Conservation (phyloP, 2,888 invertebrate species). For the Nomada lathburiana region DNA sequence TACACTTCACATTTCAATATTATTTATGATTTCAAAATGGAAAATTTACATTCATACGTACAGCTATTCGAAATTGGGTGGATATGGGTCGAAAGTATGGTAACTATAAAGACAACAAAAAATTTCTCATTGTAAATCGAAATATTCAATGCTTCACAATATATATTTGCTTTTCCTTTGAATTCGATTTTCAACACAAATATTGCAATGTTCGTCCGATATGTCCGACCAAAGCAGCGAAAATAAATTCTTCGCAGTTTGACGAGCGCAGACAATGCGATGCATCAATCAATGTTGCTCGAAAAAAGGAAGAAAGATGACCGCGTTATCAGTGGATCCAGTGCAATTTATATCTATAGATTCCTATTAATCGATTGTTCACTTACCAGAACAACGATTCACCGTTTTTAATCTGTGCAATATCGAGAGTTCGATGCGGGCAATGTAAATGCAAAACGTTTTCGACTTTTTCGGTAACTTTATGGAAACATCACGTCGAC, state of each 20-base stretch:
- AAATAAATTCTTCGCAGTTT: neutral
- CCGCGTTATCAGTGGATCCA: neutral
- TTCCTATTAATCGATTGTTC: conserved; percentile 1
- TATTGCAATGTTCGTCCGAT: neutral
- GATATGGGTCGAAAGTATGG: too few species aligned
- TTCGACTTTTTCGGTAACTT: neutral
- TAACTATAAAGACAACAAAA: too few species aligned
- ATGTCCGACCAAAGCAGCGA: neutral
- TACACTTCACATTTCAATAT: too few species aligned
- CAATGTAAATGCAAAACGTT: neutral
- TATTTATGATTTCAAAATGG: too few species aligned
- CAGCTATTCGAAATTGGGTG: too few species aligned
- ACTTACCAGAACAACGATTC: neutral
- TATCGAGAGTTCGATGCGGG: too few species aligned
- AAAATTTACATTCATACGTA: too few species aligned
- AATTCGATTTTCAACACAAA: neutral
- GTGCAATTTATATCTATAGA: neutral
- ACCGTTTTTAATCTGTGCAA: neutral
- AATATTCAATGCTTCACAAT: too few species aligned
- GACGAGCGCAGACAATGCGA: neutral
- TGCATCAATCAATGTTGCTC: neutral
- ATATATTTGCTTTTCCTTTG: too few species aligned
- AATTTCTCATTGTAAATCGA: too few species aligned
- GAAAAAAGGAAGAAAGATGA: too few species aligned
- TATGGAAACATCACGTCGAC: neutral